A percentile compares a stretch with the other conserved stretches of the same genome.
Conservation (phyloP, 2,888 invertebrate species). For the Ferrisia virgata region DNA sequence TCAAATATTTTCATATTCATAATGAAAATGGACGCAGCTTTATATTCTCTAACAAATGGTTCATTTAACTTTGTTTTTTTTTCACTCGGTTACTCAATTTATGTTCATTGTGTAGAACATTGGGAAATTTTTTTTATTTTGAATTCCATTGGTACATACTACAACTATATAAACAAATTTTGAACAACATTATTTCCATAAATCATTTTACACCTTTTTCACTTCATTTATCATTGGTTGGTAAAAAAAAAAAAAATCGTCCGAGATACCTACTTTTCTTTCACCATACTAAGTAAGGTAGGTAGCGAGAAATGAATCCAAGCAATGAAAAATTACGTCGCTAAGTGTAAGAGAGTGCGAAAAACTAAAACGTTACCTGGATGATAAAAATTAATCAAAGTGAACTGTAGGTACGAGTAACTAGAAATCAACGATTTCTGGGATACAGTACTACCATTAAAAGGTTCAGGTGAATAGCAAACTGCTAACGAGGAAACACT, state of each 20-base stretch:
- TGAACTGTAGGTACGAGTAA: neutral
- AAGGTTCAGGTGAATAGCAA: neutral
- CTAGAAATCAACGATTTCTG: neutral
- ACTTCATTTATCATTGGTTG: conserved; percentile 38
- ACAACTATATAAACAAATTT: conserved; percentile 18
- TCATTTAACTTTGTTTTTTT: conserved; percentile 7
- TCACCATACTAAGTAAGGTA: neutral
- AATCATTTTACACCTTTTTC: conserved; percentile 29
- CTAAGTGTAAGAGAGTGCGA: neutral
- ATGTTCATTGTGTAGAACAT: conserved; percentile 13
- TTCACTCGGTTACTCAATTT: conserved; percentile 29
- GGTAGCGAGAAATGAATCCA: neutral
- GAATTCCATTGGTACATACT: neutral
- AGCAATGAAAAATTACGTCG: conserved; percentile 15
- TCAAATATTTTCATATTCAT: conserved; percentile 15
- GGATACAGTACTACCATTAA: neutral
- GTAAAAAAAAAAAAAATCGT: neutral
- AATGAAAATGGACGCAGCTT: conserved; percentile 8
- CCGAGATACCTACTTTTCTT: neutral
- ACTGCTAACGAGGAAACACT: neutral
- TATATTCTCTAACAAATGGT: neutral
- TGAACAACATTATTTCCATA: conserved; percentile 10
- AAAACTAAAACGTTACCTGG: conserved; percentile 8
- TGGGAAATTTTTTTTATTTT: neutral
- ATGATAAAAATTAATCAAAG: neutral